Evolutionary conservation across 1,140 invertebrate genomes (phyloP), one percentile per base, ranked within the genome.

Genomic region (Pseudomyrmex dendroicus): DNA sequence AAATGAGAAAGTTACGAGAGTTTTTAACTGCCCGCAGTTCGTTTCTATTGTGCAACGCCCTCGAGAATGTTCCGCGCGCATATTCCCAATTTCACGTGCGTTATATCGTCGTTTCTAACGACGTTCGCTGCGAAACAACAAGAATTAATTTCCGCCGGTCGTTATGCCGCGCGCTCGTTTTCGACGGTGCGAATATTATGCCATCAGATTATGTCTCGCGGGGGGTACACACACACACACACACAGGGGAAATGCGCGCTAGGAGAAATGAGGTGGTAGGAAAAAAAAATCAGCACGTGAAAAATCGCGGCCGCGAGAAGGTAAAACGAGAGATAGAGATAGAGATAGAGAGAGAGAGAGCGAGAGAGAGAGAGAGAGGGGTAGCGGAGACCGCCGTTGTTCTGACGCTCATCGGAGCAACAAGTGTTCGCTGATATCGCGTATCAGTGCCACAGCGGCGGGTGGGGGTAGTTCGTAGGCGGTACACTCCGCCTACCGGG

Each of bases 361-460:
- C 13, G 35, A 67, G 52, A 25, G 54, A 22, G 59, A 57, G 73
- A 17, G 57, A 46, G 59, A 13, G 59, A 80, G 76, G 61, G 54
- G 63, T 68, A 73, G 67, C 57, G 35, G 5, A 84, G 35, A 54
- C 20, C 35, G 66, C 20, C 52, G 83, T 73, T 82, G 84, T 44
- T 86, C 72, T 74, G 35, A 86, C 61, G 59, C 50, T 74, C 82
- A 84, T 52, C 56, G 83, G 89, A 85, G 93, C 94, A 94, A 94
- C 93, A 94, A 94, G 94, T 94, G 93, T 92, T 92, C 83, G 88
- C 85, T 94, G 93, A 94, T 94, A 94, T 93, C 93, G 93, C 93
- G 93, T 94, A 94, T 94, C 93, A 92, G 91, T 91, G 83, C 89
- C 77, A 76, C 62, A 73, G 66, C 22, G 35, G 66, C 72, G 73